Evolutionary conservation across 2,797 vertebrate genomes (phyloP).

Genomic region (Rhabdophis nuchalis): DNA sequence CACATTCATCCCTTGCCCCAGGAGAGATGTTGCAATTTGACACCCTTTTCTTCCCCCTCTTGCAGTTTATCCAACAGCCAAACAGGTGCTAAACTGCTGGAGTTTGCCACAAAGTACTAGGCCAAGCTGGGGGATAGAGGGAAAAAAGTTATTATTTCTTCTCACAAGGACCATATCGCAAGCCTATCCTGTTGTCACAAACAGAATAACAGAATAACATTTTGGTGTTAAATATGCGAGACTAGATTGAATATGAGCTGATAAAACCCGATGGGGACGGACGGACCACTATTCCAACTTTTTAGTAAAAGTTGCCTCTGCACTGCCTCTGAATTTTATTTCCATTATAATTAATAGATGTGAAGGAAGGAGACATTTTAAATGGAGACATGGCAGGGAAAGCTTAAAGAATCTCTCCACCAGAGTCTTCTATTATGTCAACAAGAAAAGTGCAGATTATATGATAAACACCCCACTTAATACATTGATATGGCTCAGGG

Average conservation of each 20-base stretch:
- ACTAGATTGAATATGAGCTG: not conserved
- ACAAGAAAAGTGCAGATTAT: not conserved
- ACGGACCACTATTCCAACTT: not conserved
- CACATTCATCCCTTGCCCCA: accelerated
- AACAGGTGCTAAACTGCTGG: not conserved
- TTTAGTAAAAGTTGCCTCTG: not conserved
- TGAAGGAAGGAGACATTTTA: not conserved
- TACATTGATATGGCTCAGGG: no score
- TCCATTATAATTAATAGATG: not conserved
- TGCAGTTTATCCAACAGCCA: not conserved
- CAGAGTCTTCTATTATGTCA: not conserved
- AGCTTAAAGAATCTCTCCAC: not conserved
- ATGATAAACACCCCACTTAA: not conserved
- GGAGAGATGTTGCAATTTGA: not conserved
- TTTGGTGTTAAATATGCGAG: not conserved
- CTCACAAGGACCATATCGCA: not conserved
- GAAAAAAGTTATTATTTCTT: not conserved
- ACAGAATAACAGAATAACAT: not conserved
- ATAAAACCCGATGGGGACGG: accelerated
- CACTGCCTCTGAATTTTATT: not conserved
- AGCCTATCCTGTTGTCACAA: no score
- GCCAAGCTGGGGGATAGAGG: not conserved
- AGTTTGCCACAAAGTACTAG: not conserved
- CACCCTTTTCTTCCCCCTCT: not conserved
- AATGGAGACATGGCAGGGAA: not conserved